Conservation (phyloP, 2,113 vertebrate species). For the Vulpes lagopus region DNA sequence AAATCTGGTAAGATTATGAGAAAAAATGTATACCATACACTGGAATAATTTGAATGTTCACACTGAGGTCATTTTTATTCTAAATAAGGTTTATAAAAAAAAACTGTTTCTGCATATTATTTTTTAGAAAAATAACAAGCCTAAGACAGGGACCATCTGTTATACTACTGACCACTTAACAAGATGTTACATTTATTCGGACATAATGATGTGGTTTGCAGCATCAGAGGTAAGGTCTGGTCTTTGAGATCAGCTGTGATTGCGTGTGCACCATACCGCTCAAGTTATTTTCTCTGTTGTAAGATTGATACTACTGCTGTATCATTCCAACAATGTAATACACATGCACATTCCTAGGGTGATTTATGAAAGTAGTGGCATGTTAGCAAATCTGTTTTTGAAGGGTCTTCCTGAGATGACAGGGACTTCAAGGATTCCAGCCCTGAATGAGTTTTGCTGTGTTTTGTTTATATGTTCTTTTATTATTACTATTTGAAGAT, state of each 20-base stretch:
- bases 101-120: neutral
- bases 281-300: neutral
- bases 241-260: conserved; percentile 42
- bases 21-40: neutral
- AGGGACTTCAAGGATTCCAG: neutral
- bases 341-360: neutral
- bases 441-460: neutral
- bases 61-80: conserved; percentile 65
- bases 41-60: conserved; percentile 63
- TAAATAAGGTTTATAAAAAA: neutral
- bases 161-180: conserved; percentile 68
- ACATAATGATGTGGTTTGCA: conserved; percentile 66
- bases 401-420: neutral
- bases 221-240: conserved; percentile 67
- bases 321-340: neutral
- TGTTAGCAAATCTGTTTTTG: neutral
- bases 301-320: neutral
- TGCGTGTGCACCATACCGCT: neutral
- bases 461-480: neutral
- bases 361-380: neutral
- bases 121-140: conserved; percentile 70
- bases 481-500: neutral
- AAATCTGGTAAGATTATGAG: neutral
- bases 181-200: conserved; percentile 68
- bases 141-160: conserved; percentile 76